These are phyloP conservation scores for Abrostola triplasia DNA, from an alignment of 2,888 invertebrate genomes.

Conservation along the genomic window DNA sequence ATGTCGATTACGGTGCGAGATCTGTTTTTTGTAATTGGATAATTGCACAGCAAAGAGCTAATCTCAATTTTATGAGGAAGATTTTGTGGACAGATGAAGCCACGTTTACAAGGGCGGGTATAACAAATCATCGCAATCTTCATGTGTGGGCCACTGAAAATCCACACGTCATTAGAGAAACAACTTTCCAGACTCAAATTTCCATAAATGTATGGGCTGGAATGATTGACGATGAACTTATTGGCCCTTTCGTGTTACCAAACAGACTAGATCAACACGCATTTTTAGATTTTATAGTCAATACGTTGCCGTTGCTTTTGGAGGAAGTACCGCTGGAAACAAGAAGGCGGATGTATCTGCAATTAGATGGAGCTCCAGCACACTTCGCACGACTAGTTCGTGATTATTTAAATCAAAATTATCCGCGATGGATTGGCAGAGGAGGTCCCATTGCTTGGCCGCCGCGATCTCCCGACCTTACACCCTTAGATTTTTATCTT, in stretches of 20 bases:
- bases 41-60: neutral
- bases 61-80: neutral
- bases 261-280: constrained; percentile 9
- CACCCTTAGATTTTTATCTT: constrained; percentile 36
- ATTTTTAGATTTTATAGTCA: constrained; percentile 27
- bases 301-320: constrained; percentile 34
- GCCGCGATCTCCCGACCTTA: constrained; percentile 2
- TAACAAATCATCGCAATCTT: constrained; percentile 18
- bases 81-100: constrained; percentile 20
- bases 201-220: constrained; percentile 21
- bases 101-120: constrained; percentile 11
- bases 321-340: constrained; percentile 35
- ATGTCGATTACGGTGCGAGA: neutral
- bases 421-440: neutral
- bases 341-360: constrained; percentile 41
- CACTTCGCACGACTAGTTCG: constrained; percentile 39
- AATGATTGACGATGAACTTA: constrained; percentile 19
- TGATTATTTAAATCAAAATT: constrained; percentile 21
- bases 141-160: constrained; percentile 15
- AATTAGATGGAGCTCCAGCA: constrained; percentile 47
- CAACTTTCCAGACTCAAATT: constrained; percentile 13
- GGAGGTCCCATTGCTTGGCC: neutral
- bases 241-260: constrained; percentile 20
- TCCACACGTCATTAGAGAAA: constrained; percentile 9
- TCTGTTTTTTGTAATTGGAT: neutral